Percentiles rank a stretch among this genome's conserved stretches.
Conservation (phyloP, 2,888 invertebrate genomes). For the Eretmocerus hayati region DNA sequence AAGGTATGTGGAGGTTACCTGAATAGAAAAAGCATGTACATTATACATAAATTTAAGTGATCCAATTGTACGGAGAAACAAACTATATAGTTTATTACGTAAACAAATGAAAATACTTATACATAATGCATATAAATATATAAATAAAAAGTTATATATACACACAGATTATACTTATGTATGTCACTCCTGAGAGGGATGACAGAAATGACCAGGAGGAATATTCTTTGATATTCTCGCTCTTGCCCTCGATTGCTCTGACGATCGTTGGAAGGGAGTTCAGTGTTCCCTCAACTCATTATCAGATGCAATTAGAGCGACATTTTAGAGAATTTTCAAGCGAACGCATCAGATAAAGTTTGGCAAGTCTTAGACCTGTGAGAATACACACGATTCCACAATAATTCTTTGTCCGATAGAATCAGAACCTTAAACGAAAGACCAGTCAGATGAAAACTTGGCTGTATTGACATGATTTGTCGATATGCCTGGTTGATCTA, state of each 20-base stretch:
- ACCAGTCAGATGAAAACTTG: too few species aligned
- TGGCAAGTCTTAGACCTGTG: too few species aligned
- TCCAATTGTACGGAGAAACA: conserved; percentile 30
- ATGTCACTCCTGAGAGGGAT: conserved; percentile 17
- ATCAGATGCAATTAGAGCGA: too few species aligned
- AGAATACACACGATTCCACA: too few species aligned
- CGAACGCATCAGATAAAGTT: too few species aligned
- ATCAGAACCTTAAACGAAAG: too few species aligned
- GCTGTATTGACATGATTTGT: too few species aligned
- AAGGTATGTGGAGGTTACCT: conserved; percentile 31
- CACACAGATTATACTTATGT: conserved; percentile 25
- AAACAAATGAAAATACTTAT: conserved; percentile 35
- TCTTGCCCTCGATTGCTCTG: conserved; percentile 5
- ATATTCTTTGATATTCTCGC: conserved; percentile 2
- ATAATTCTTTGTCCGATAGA: too few species aligned
- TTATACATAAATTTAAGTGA: conserved; percentile 29
- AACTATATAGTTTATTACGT: conserved; percentile 45
- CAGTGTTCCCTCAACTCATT: too few species aligned
- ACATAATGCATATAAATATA: conserved; percentile 30
- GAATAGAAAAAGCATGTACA: conserved; percentile 21
- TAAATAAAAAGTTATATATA: conserved; percentile 25
- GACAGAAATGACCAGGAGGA: conserved; percentile 4
- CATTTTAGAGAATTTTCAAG: too few species aligned
- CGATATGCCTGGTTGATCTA: too few species aligned
- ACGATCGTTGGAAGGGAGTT: conserved; percentile 9